Base-by-base conservation (phyloP, 2,797 vertebrate species). In the Chelmon rostratus region DNA sequence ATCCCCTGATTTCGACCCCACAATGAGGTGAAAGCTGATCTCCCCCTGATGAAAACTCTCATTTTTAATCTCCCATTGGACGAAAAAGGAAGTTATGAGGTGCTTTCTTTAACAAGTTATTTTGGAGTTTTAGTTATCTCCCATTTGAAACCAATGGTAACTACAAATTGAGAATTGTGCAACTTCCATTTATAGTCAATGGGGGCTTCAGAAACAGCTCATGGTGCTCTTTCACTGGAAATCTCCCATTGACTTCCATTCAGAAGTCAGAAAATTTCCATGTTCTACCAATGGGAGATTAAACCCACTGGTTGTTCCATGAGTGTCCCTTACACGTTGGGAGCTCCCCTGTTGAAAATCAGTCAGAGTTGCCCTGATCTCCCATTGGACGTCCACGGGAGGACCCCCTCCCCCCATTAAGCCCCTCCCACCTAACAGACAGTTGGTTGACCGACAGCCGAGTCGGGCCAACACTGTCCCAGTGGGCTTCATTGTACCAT, bases 401-500 rank as follows among this genome's bases (percentile, higher is more conserved):
- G 31, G 31, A 33, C 33, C 15, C 6, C 19, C 28, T 11, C 40
- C 42, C 42, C 44, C n/a, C 44, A 1, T 11, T 69, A 82, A 79
- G 72, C 64, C 76, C 83, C 86, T 64, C 85, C 85, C 85, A 71
- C 52, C 64, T 53, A 25, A 46, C 35, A 44, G 65, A 50, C 13
- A 1, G 13, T 67, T 81, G 78, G 42, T 61, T 42, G 68, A 62
- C 71, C n/a, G 54, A 58, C 33, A 57, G 59, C 18, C 6, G 13
- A 62, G 49, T 70, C 15, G 23, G 64, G 71, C 74, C 19, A n/a
- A 75, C 83, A 66, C 4, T 78, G 73, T 76, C 84, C 68, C 81
- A 75, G 56, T 25, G 19, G 76, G 80, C 68, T 35, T 88, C 66
- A 79, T 84, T 87, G 87, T 86, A 91, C 37, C 89, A 88, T 88